Evolutionary conservation across 2,113 vertebrate genomes (phyloP), one percentile per base, ranked within the genome.

Genomic region (Vidua macroura): DNA sequence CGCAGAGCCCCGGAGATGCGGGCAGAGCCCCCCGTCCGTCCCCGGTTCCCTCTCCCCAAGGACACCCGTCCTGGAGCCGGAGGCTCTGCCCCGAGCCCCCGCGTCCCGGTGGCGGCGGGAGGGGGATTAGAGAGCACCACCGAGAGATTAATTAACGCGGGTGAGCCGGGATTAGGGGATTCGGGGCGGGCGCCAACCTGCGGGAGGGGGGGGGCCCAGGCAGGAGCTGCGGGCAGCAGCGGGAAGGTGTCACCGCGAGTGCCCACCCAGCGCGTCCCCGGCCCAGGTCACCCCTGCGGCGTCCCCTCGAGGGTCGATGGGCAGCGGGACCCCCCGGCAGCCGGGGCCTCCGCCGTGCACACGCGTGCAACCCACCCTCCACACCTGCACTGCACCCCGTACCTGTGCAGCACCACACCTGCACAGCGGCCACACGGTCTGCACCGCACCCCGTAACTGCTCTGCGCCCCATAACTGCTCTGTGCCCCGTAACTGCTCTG

Each of bases 101-200:
- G 23, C 8, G 22, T 5, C n/a, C 41, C 5, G 8, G 63, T 11
- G 5, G 43, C 5, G 7, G 51, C 4, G 8, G 21, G 19, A 4
- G 27, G 20, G n/a, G 67, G 92, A 93, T 96, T 94, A 96, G 70
- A 46, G 6, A 48, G 67, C 59, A 31, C 27, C 39, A 16, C 44
- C 41, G 62, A 41, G 79, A 41, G 92, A 33, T 86, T 87, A 80
- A 96, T 95, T 93, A 96, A 59, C 10, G 6, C 7, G 53, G 49
- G 76, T 79, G 83, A 96, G 86, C 35, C 1, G 46, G 20, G 95
- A 93, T 96, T 46, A 96, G 60, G 9, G 56, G 76, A 41, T 41
- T 12, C 41, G 6, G n/a, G 8, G 24, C 84, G 70, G 84, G 74
- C 68, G 91, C 53, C 92, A 69, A 66, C 55, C 70, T 64, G 66